These are phyloP conservation scores for Mystacornis crossleyi DNA, from an alignment of 2,113 vertebrate genomes.

Conservation along the genomic window DNA sequence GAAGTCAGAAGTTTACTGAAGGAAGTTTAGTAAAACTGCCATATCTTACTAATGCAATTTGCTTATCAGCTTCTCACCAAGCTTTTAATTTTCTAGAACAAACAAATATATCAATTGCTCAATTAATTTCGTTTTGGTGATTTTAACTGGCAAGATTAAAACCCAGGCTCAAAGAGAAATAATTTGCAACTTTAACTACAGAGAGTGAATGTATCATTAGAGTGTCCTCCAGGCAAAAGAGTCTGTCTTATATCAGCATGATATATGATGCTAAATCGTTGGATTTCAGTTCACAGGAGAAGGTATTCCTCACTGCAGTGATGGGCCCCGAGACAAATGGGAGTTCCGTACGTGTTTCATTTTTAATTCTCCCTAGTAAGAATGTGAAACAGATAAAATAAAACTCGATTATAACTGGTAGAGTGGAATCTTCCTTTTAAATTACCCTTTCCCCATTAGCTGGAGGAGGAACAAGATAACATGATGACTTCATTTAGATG, in stretches of 20 bases:
- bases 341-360: background rate
- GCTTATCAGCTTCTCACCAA: background rate
- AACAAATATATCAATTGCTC: background rate
- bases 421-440: background rate
- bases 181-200: background rate
- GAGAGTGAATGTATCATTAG: background rate
- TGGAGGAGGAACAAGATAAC: background rate
- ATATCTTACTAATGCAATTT: background rate
- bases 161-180: background rate
- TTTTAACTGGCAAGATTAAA: background rate
- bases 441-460: background rate
- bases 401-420: background rate
- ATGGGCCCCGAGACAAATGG: background rate
- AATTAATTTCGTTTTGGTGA: background rate
- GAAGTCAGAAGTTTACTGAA: background rate
- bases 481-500: background rate
- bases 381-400: background rate
- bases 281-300: background rate
- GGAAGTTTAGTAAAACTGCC: background rate
- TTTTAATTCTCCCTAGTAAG: background rate
- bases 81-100: background rate
- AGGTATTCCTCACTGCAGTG: background rate
- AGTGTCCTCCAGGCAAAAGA: slow-evolving; percentile 1
- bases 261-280: background rate
- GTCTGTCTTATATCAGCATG: background rate